These are phyloP conservation scores for Chaenocephalus aceratus DNA, from an alignment of 2,113 vertebrate genomes.

Conservation along the genomic window DNA sequence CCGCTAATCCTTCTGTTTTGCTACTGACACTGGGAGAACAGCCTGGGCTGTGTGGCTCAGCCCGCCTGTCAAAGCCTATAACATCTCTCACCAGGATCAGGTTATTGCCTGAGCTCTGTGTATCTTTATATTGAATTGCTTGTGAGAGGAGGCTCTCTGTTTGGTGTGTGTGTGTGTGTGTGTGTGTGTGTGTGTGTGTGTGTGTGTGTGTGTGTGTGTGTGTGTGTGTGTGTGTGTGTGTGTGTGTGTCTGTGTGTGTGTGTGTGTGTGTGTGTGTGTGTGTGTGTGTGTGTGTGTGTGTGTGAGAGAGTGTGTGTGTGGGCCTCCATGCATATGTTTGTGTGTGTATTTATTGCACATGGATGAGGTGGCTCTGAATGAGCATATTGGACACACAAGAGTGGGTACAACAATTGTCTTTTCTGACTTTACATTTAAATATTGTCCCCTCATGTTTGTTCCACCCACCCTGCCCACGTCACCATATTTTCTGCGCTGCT, in stretches of 20 bases:
- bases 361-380: slow-evolving; percentile 63
- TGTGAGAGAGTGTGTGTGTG: slow-evolving; percentile 4
- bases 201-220: not conserved
- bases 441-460: slow-evolving; percentile 40
- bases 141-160: slow-evolving; percentile 54
- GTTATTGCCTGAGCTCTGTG: slow-evolving; percentile 74
- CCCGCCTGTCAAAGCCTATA: slow-evolving; percentile 75
- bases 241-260: slow-evolving; percentile 20
- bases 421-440: slow-evolving; percentile 81
- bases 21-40: slow-evolving; percentile 76
- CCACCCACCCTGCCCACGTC: not conserved
- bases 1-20: slow-evolving; percentile 82
- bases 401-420: slow-evolving; percentile 71
- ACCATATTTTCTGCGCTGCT: slow-evolving; percentile 27
- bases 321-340: slow-evolving; percentile 22
- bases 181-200: slow-evolving; percentile 12
- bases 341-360: slow-evolving; percentile 47
- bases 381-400: slow-evolving; percentile 70
- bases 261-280: slow-evolving; percentile 11
- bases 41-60: slow-evolving; percentile 69
- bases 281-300: slow-evolving; percentile 7
- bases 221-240: slow-evolving; percentile 28
- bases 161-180: slow-evolving; percentile 18
- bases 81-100: slow-evolving; percentile 75
- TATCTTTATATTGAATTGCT: slow-evolving; percentile 75